Percentiles rank a stretch among this genome's conserved stretches.
Evolutionary conservation across 2,888 invertebrate species (phyloP).

Genomic region (Cerastis leucographa): DNA sequence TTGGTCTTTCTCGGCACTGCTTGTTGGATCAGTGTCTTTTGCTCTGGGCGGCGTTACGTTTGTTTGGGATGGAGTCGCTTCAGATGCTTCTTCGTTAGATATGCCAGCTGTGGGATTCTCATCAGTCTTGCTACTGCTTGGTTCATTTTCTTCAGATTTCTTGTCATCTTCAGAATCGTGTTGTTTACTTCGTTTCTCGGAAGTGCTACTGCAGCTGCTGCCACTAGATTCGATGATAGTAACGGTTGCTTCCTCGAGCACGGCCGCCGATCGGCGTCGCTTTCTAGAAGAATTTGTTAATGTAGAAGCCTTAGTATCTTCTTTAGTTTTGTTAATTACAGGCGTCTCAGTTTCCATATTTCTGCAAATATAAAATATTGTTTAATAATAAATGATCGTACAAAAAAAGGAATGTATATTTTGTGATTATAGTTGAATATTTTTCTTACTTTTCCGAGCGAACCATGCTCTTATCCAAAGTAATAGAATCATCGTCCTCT

Average conservation of each 20-base stretch:
- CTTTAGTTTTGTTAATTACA: conserved; percentile 37
- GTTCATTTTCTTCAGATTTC: conserved; percentile 55
- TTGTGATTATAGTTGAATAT: neutral
- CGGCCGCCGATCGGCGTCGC: conserved; percentile 78
- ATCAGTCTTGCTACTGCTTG: conserved; percentile 57
- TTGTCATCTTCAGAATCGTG: conserved; percentile 60
- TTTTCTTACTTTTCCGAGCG: conserved; percentile 7
- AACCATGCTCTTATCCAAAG: conserved; percentile 43
- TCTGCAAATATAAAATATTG: conserved; percentile 66
- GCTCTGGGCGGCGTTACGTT: conserved; percentile 39
- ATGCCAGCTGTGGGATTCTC: conserved; percentile 49
- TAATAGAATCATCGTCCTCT: conserved; percentile 67
- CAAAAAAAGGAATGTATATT: no score
- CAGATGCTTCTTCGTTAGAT: conserved; percentile 41
- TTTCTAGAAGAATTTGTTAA: conserved; percentile 74
- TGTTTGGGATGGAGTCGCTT: conserved; percentile 31
- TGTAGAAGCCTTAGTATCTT: conserved; percentile 30
- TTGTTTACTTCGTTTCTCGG: conserved; percentile 75
- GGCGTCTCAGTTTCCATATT: conserved; percentile 71
- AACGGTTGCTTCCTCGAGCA: conserved; percentile 79
- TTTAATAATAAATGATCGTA: neutral
- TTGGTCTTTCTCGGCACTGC: conserved; percentile 66
- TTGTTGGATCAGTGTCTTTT: conserved; percentile 67
- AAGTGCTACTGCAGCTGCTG: conserved; percentile 58
- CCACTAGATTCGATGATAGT: conserved; percentile 75